Conservation (phyloP, 2,888 invertebrate genomes). For the Muschampia plurimacula region DNA sequence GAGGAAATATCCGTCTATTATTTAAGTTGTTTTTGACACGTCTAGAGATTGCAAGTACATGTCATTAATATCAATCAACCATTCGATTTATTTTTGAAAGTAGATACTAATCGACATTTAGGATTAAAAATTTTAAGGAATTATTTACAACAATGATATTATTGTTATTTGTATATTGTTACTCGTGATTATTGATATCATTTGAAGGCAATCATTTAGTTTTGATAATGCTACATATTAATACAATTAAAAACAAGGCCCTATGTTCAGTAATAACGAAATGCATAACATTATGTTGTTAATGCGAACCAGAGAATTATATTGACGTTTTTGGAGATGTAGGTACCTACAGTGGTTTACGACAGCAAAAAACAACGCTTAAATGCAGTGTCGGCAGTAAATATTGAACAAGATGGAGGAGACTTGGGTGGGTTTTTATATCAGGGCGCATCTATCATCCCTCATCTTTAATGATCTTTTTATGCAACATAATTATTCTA, state of each 20-base stretch:
- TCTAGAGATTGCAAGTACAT: no score
- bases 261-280: neutral
- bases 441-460: conserved; percentile 30
- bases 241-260: neutral
- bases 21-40: no score
- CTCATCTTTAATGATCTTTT: conserved; percentile 33
- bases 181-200: neutral
- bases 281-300: conserved; percentile 3
- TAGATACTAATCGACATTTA: neutral
- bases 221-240: neutral
- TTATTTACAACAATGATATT: neutral
- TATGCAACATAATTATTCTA: conserved; percentile 30
- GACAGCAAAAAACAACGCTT: conserved; percentile 16
- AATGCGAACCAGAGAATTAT: conserved; percentile 6
- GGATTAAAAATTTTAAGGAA: neutral
- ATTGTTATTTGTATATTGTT: neutral
- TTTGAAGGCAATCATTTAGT: neutral
- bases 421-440: conserved; percentile 21
- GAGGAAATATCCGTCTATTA: neutral
- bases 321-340: neutral
- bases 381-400: conserved; percentile 16
- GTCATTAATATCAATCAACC: neutral
- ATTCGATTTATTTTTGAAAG: neutral
- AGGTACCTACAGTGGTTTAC: neutral
- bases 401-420: conserved; percentile 23